Evolutionary conservation across 2,113 vertebrate species (phyloP), one percentile per base, ranked within the genome.

Genomic region (Psittacula cyanocephala): DNA sequence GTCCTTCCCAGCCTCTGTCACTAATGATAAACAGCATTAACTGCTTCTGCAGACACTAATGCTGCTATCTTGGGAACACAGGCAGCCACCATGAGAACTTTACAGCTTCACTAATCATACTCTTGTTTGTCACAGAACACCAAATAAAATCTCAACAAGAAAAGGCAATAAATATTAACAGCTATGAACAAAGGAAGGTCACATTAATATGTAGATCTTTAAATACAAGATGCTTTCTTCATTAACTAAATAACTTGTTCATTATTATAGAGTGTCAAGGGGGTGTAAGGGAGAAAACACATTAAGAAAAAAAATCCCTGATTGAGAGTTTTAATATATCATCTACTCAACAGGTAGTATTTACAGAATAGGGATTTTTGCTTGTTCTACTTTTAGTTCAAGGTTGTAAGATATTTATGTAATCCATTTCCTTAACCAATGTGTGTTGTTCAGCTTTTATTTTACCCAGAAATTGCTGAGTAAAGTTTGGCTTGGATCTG

Each of bases 11-110:
- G 97, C 69, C 96, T 98, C 97, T 98, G 98, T 96, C 97, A 97
- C 95, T 98, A 97, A 98, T 98, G 98, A 98, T 98, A 98, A 98
- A 98, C 96, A 98, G 97, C 95, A 98, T 97, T 98, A 98, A 97
- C 98, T 97, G 96, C 96, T 97, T 98, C 96, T 97, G 95, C 95
- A 98, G 98, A 97, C 96, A 95, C 96, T 98, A 98, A 98, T 98
- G 97, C 97, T 95, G 91, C 97, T 98, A 98, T 98, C 98, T 98
- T 94, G 98, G 96, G 98, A 98, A 92, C 95, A 82, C 98, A 98
- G 98, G 97, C 97, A 97, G 95, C 92, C 95, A 98, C 97, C 94
- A 97, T 83, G 96, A 98, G 96, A 98, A 98, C 97, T 96, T 97
- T 96, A 97, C 95, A 96, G 98, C 97, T 98, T 97, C 96, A 97